Conservation (phyloP, 1,140 invertebrate genomes). For the Papilio xuthus region DNA sequence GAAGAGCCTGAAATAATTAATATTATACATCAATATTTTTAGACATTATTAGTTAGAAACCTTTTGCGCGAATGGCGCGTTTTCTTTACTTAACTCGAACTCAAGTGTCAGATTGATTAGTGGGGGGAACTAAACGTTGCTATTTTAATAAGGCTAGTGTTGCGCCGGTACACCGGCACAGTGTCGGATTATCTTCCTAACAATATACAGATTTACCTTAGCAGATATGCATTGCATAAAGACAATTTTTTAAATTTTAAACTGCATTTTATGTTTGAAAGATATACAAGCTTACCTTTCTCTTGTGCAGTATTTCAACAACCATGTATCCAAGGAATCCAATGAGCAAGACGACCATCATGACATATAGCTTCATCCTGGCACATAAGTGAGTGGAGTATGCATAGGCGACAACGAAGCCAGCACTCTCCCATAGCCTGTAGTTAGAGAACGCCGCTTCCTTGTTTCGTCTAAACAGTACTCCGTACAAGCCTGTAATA, state of each 20-base stretch:
- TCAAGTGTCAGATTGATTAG: too few species aligned
- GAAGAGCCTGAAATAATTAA: constrained; percentile 64
- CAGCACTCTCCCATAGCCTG: constrained; percentile 95
- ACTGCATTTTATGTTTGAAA: neutral
- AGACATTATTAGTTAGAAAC: too few species aligned
- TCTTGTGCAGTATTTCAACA: constrained; percentile 91
- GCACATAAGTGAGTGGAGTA: constrained; percentile 94
- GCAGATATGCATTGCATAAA: neutral
- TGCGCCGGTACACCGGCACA: too few species aligned
- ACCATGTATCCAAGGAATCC: constrained; percentile 91
- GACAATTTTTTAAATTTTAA: too few species aligned
- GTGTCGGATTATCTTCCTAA: too few species aligned
- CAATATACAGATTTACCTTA: too few species aligned
- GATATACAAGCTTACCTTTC: constrained; percentile 81
- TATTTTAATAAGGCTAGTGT: too few species aligned
- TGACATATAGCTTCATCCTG: constrained; percentile 94
- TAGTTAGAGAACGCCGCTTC: constrained; percentile 98
- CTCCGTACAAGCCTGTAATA: constrained; percentile 92
- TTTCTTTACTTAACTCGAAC: too few species aligned
- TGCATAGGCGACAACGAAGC: constrained; percentile 95
- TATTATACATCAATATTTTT: too few species aligned
- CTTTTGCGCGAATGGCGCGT: too few species aligned
- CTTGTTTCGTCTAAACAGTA: constrained; percentile 94
- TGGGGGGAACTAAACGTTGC: too few species aligned
- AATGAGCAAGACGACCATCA: constrained; percentile 89